Evolutionary conservation across 2,888 invertebrate species (phyloP).

Genomic region (Aelia acuminata): DNA sequence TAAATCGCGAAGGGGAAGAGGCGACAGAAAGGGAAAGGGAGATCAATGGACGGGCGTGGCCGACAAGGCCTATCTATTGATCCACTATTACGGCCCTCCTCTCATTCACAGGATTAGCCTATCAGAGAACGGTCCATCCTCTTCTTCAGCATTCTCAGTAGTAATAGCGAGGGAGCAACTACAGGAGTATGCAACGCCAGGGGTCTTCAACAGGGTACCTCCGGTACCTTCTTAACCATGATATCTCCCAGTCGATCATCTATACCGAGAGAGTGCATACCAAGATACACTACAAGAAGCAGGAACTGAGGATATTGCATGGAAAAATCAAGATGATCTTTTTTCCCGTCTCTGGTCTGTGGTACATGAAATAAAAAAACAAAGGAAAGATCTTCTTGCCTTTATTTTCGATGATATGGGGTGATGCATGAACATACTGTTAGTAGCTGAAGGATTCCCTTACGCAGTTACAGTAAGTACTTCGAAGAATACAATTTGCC

Average conservation of each 20-base stretch:
- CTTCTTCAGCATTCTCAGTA: background rate
- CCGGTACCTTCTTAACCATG: too few species aligned
- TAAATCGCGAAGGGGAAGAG: slow-evolving; percentile 42
- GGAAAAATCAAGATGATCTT: too few species aligned
- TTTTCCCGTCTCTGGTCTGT: too few species aligned
- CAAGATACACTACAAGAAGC: background rate
- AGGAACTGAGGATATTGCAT: too few species aligned
- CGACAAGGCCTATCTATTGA: slow-evolving; percentile 52
- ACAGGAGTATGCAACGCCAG: background rate
- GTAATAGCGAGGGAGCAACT: background rate
- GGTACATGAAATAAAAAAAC: too few species aligned
- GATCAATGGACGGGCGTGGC: slow-evolving; percentile 59
- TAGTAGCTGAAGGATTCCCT: too few species aligned
- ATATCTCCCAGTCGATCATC: background rate
- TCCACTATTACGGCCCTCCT: slow-evolving; percentile 48
- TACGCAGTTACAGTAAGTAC: slow-evolving; percentile 9
- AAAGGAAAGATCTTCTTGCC: too few species aligned
- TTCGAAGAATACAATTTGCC: background rate
- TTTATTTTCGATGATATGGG: too few species aligned
- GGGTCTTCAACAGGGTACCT: background rate
- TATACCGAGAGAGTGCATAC: background rate
- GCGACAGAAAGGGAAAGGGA: slow-evolving; percentile 56
- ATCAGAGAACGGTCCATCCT: background rate
- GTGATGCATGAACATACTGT: too few species aligned
- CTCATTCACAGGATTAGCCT: slow-evolving; percentile 51